These are phyloP conservation scores for Pyrrhosoma nymphula DNA, from an alignment of 2,888 invertebrate species.

Conservation along the genomic window DNA sequence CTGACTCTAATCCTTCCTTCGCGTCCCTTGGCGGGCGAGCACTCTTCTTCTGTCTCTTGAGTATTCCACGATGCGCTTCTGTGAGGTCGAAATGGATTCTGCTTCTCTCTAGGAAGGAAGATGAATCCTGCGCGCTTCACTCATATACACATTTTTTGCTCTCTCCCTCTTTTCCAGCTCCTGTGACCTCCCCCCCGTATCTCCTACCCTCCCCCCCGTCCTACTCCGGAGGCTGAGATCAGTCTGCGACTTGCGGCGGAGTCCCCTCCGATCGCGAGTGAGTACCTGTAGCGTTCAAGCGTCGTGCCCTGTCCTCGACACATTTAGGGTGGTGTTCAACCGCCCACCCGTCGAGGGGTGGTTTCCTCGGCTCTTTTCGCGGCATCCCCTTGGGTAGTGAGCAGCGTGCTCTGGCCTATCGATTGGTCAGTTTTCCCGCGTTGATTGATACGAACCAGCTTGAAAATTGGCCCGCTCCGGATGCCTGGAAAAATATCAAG, in stretches of 20 bases:
- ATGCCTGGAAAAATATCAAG: background rate
- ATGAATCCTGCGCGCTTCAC: background rate
- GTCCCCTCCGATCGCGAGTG: background rate
- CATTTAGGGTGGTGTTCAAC: background rate
- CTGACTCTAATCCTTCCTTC: no score
- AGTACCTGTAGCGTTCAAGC: background rate
- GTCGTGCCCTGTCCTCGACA: background rate
- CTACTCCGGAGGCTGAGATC: no score
- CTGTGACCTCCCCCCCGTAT: no score
- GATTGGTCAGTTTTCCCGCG: constrained; percentile 3
- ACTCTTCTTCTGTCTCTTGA: no score
- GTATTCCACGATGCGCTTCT: background rate
- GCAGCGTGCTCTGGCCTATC: background rate
- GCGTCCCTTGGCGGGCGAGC: no score
- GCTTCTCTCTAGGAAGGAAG: background rate
- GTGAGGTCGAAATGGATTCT: background rate
- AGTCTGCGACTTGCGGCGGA: no score
- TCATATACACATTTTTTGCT: background rate
- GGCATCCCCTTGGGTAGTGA: background rate
- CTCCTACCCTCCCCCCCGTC: no score
- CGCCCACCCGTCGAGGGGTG: background rate
- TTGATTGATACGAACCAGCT: background rate
- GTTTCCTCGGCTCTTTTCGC: background rate
- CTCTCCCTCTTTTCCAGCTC: no score
- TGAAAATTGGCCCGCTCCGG: background rate